A percentile compares a stretch with the other conserved stretches of the same genome.
Evolutionary conservation across 2,888 invertebrate genomes (phyloP).

Genomic region (Ligdia adustata): DNA sequence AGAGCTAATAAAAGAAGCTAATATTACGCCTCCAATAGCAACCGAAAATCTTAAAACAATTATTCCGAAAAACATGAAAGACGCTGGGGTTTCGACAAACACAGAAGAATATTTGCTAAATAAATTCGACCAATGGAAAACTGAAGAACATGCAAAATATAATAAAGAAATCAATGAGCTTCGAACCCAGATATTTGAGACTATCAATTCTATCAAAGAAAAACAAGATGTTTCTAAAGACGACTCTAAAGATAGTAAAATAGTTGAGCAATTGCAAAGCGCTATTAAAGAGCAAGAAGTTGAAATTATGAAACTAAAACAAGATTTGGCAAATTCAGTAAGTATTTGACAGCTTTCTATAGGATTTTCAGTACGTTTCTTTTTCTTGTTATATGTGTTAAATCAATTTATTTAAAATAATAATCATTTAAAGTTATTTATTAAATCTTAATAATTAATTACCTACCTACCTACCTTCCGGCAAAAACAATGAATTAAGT

Average conservation of each 20-base stretch:
- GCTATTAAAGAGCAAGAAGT: conserved; percentile 79
- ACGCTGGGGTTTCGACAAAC: conserved; percentile 62
- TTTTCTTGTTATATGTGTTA: neutral
- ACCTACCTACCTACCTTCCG: no score
- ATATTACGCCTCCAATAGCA: conserved; percentile 10
- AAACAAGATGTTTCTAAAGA: conserved; percentile 46
- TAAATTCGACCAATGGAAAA: conserved; percentile 80
- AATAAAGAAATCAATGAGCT: conserved; percentile 76
- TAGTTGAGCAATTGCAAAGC: conserved; percentile 66
- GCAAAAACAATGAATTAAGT: no score
- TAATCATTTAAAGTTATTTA: no score
- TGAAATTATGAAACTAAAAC: conserved; percentile 76
- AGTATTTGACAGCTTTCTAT: conserved; percentile 29
- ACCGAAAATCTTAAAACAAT: conserved; percentile 20
- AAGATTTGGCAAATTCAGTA: conserved; percentile 73
- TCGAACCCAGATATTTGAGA: conserved; percentile 67
- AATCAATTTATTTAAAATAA: no score
- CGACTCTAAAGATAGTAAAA: conserved; percentile 50
- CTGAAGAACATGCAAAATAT: conserved; percentile 80
- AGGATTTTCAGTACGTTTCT: neutral
- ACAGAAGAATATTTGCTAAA: conserved; percentile 60
- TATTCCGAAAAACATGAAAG: conserved; percentile 51
- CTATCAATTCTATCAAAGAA: conserved; percentile 62
- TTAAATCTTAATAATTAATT: no score
- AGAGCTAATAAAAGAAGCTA: conserved; percentile 25